A percentile compares a stretch with the other conserved stretches of the same genome.
Conservation (phyloP, 2,797 vertebrate species). For the Lates japonicus region DNA sequence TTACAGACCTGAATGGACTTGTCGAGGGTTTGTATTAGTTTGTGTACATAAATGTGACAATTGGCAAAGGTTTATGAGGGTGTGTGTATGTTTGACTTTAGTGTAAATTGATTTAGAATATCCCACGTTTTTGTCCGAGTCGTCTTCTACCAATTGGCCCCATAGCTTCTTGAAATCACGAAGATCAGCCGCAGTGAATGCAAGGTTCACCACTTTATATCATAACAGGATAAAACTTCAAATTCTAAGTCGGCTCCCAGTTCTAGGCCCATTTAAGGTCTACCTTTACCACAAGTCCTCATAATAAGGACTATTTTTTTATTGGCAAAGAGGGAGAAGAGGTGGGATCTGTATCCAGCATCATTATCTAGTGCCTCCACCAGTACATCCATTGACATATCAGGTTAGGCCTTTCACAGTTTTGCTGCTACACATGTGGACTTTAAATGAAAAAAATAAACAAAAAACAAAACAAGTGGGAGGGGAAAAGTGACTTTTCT, state of each 20-base stretch:
- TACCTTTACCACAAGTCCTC: constrained; percentile 41
- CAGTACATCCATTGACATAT: constrained; percentile 85
- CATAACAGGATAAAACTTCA: constrained; percentile 25
- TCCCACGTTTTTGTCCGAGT: constrained; percentile 53
- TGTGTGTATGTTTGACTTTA: constrained; percentile 68
- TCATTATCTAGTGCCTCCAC: constrained; percentile 86
- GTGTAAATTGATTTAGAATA: constrained; percentile 65
- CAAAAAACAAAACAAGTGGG: constrained; percentile 24
- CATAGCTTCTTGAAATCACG: constrained; percentile 25
- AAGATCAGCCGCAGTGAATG: constrained; percentile 50
- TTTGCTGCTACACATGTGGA: constrained; percentile 84
- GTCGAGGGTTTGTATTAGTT: constrained; percentile 66
- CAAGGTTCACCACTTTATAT: constrained; percentile 27
- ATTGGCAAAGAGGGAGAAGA: constrained; percentile 65
- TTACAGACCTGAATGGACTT: constrained; percentile 67
- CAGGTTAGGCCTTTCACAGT: constrained; percentile 86
- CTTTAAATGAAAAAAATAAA: constrained; percentile 33
- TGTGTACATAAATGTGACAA: constrained; percentile 81
- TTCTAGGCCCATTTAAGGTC: constrained; percentile 37
- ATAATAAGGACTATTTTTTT: constrained; percentile 55
- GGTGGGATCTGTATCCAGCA: constrained; percentile 66
- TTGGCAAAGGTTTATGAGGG: constrained; percentile 76
- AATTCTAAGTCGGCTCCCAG: constrained; percentile 30
- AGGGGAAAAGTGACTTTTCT: constrained; percentile 74
- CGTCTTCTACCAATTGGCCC: constrained; percentile 46